Conservation (phyloP, 2,888 invertebrate genomes). For the Zele albiditarsus region DNA sequence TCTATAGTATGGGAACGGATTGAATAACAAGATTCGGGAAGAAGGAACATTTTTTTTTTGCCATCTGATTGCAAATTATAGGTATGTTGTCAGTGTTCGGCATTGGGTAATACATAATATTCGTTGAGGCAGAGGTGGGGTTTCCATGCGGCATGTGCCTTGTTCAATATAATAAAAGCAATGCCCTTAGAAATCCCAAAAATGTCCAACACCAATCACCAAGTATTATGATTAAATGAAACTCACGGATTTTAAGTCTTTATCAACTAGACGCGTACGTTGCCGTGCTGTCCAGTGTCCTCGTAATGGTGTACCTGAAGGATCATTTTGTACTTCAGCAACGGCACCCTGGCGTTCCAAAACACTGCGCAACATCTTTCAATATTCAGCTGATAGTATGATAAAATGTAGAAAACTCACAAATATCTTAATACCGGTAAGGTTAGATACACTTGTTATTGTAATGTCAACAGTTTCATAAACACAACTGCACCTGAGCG, state of each 20-base stretch:
- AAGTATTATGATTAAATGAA: conserved; percentile 19
- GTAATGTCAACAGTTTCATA: no score
- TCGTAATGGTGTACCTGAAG: conserved; percentile 54
- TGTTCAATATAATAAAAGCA: conserved; percentile 75
- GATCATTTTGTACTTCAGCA: conserved; percentile 30
- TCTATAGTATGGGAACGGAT: neutral
- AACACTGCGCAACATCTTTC: conserved; percentile 51
- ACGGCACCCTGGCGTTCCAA: conserved; percentile 41
- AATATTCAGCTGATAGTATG: neutral
- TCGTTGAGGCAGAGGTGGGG: conserved; percentile 83
- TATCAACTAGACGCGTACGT: conserved; percentile 54
- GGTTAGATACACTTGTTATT: no score
- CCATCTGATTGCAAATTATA: neutral
- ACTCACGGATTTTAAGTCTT: conserved; percentile 56
- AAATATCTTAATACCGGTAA: neutral
- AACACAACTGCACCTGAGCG: no score
- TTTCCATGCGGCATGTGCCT: conserved; percentile 89
- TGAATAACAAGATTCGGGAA: neutral
- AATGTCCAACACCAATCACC: conserved; percentile 75
- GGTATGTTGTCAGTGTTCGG: no score
- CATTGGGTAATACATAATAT: neutral
- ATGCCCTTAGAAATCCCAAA: conserved; percentile 92
- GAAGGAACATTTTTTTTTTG: neutral
- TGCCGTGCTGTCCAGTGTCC: conserved; percentile 48
- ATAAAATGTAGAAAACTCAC: neutral